Conservation (phyloP, 2,113 vertebrate species). For the Galeopterus variegatus region DNA sequence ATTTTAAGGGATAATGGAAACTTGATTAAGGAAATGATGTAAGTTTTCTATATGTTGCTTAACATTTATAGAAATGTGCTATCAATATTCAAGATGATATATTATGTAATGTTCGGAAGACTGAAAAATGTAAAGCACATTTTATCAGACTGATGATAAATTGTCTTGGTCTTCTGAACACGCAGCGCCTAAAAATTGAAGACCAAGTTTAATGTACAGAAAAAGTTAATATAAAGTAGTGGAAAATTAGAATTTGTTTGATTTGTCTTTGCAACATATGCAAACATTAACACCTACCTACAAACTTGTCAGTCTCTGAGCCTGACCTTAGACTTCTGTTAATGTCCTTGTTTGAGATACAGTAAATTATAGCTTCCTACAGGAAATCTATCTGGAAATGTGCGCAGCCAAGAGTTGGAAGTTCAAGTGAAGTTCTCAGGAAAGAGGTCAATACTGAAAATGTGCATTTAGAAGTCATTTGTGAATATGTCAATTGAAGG, state of each 20-base stretch:
- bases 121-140: neutral
- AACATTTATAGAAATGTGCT: neutral
- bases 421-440: neutral
- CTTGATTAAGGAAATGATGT: neutral
- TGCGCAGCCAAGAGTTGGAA: neutral
- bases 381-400: neutral
- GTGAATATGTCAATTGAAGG: conserved; percentile 1
- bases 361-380: neutral
- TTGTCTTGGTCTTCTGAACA: neutral
- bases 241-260: conserved; percentile 18
- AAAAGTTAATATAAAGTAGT: neutral
- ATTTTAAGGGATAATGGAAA: conserved; percentile 20
- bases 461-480: neutral
- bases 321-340: conserved; percentile 4
- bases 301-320: neutral
- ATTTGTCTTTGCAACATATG: neutral
- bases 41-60: neutral
- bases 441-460: neutral
- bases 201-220: neutral
- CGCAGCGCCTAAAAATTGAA: neutral
- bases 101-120: conserved; percentile 32
- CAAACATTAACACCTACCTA: neutral
- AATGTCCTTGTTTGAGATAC: neutral
- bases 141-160: neutral
- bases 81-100: neutral